Evolutionary conservation across 2,113 vertebrate species (phyloP).

Genomic region (Cricetomys ansorgei): DNA sequence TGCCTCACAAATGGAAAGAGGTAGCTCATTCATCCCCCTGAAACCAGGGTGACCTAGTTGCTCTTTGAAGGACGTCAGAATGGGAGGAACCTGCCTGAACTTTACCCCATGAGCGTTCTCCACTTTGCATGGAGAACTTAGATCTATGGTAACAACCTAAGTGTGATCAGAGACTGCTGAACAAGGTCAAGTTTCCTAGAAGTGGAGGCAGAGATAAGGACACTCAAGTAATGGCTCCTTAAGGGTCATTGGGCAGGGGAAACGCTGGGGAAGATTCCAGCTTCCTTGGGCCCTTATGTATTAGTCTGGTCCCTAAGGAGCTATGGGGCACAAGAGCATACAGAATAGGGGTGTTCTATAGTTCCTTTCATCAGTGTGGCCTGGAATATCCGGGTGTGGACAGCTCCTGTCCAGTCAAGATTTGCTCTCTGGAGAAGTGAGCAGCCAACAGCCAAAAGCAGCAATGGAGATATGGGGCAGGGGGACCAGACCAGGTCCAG

Average conservation of each 20-base stretch:
- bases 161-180: background rate
- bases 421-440: background rate
- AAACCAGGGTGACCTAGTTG: background rate
- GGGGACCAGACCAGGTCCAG: background rate
- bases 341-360: background rate
- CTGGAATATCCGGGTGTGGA: accelerated
- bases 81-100: background rate
- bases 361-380: background rate
- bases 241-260: background rate
- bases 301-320: background rate
- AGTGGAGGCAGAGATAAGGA: background rate
- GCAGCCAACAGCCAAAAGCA: background rate
- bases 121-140: background rate
- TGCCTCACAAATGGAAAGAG: constrained; percentile 69
- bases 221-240: accelerated
- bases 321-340: accelerated
- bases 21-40: background rate
- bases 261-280: background rate
- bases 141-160: background rate
- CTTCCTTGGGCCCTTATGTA: background rate
- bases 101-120: constrained; percentile 17
- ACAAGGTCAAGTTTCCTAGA: background rate
- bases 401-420: constrained; percentile 9
- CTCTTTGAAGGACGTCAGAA: background rate
- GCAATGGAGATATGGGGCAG: accelerated